phyloP scores from a whole-genome alignment of 1,140 invertebrate genomes.

The Hirudo medicinalis region DNA sequence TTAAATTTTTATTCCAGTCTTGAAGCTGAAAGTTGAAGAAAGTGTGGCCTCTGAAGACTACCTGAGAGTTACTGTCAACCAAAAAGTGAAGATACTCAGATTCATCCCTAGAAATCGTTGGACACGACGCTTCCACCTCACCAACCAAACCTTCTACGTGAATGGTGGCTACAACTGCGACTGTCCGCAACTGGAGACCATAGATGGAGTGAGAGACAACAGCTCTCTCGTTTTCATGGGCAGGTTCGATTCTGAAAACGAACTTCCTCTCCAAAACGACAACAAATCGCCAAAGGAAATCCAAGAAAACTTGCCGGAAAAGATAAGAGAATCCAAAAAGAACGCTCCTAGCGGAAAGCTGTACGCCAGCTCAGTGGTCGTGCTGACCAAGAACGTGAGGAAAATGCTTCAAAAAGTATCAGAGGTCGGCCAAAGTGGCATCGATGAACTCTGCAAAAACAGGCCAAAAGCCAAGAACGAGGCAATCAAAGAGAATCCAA shows the following conservation, averaged over 20 bases:
- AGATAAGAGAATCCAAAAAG: no score
- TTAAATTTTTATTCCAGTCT: background rate
- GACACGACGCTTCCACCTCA: no score
- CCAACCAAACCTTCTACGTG: background rate
- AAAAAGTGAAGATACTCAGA: slow-evolving; percentile 5
- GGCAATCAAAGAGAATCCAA: no score
- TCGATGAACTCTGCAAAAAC: no score
- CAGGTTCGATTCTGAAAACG: background rate
- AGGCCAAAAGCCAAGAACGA: no score
- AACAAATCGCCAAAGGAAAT: background rate
- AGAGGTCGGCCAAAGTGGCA: no score
- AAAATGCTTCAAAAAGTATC: no score
- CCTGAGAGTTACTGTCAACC: background rate
- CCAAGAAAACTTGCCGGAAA: background rate
- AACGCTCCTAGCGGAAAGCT: no score
- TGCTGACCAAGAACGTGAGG: no score
- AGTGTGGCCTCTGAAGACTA: background rate
- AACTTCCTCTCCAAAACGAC: background rate
- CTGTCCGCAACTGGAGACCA: slow-evolving; percentile 2
- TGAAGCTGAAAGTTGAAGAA: background rate
- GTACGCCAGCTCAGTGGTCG: no score
- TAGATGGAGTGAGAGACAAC: background rate
- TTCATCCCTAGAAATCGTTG: background rate
- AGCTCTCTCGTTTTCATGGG: background rate
- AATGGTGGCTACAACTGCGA: background rate